These are phyloP conservation scores for Geotrypetes seraphini DNA, from an alignment of 2,797 vertebrate species.

Conservation along the genomic window DNA sequence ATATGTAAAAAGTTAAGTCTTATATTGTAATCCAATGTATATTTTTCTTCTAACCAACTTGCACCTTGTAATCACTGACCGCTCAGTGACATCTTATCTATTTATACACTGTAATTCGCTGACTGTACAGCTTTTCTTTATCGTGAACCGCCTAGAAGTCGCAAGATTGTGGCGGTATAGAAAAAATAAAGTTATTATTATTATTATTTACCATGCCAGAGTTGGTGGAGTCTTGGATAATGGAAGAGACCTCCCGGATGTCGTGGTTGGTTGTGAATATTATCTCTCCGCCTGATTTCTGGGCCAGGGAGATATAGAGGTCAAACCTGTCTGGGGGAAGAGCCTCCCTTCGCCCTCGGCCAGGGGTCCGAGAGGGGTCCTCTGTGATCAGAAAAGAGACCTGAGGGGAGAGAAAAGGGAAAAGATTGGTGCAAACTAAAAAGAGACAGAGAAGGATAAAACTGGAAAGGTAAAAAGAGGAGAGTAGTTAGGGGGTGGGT, in stretches of 20 bases:
- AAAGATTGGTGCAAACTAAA: neutral
- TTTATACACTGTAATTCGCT: no score
- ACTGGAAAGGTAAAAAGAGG: neutral
- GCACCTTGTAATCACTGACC: no score
- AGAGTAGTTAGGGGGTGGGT: no score
- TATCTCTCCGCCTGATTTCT: slow-evolving; percentile 70
- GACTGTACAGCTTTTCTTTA: no score
- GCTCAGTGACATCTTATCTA: no score
- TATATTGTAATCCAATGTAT: no score
- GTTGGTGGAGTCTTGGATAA: slow-evolving; percentile 60
- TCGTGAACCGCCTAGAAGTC: no score
- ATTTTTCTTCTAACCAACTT: no score
- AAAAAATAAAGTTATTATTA: no score
- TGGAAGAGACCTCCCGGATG: slow-evolving; percentile 57
- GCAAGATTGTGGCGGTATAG: no score
- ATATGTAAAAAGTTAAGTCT: no score
- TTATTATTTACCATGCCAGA: slow-evolving; percentile 11
- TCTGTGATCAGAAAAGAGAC: slow-evolving; percentile 78
- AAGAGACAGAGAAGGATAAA: neutral
- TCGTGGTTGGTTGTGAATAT: slow-evolving; percentile 71
- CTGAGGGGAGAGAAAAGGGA: slow-evolving; percentile 28
- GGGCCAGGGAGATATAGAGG: slow-evolving; percentile 63
- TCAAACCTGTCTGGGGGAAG: slow-evolving; percentile 64
- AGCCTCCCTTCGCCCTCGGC: slow-evolving; percentile 35
- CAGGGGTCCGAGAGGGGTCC: slow-evolving; percentile 44